These are phyloP conservation scores for Lochmaea capreae DNA, from an alignment of 2,888 invertebrate genomes.

Conservation along the genomic window DNA sequence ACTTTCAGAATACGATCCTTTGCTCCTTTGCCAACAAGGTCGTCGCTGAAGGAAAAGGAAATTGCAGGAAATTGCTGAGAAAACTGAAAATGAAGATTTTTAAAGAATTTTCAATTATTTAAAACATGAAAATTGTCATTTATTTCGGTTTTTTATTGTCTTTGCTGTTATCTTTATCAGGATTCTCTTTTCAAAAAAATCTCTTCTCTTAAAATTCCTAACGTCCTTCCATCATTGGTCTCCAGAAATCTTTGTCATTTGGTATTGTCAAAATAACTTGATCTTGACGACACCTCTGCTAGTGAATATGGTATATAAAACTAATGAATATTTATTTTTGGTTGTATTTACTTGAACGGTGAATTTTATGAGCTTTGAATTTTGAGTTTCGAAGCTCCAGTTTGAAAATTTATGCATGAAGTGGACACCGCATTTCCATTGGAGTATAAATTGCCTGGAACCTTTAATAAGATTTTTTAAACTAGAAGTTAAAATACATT, in stretches of 20 bases:
- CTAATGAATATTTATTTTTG: conserved; percentile 56
- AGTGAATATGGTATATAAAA: conserved; percentile 31
- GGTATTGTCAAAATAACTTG: no score
- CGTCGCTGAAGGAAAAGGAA: background rate
- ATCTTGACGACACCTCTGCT: background rate
- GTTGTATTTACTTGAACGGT: conserved; percentile 39
- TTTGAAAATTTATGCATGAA: conserved; percentile 3
- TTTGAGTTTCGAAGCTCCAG: conserved; percentile 1
- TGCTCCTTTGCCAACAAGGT: conserved; percentile 46
- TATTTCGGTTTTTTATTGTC: background rate
- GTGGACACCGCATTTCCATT: background rate
- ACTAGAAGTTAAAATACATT: background rate
- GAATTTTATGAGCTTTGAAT: conserved; percentile 35
- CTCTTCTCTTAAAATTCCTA: no score
- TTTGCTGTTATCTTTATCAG: no score
- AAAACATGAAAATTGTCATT: background rate
- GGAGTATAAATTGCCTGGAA: background rate
- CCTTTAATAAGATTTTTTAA: background rate
- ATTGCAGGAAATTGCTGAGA: conserved; percentile 1
- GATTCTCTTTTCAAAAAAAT: no score
- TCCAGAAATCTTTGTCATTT: no score
- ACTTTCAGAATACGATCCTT: conserved; percentile 47
- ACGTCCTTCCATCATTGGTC: no score
- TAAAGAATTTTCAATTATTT: background rate
- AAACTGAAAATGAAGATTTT: background rate